These are phyloP conservation scores for Empidonax alnorum DNA, from an alignment of 2,113 vertebrate species.

Conservation along the genomic window DNA sequence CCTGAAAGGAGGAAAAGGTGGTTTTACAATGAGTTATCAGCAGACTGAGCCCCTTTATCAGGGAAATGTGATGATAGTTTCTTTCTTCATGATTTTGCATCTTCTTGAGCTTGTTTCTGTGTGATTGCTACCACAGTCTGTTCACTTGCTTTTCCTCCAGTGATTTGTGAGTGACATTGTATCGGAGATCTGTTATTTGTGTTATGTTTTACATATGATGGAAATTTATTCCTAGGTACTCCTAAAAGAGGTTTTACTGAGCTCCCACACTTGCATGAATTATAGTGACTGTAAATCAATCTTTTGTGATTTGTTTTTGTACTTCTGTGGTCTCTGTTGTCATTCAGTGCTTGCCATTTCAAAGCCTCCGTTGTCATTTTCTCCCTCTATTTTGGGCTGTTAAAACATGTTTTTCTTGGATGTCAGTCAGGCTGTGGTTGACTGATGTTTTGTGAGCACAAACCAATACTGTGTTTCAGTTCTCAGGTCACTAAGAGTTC, in stretches of 20 bases:
- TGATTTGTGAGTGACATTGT: not conserved
- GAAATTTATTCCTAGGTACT: not conserved
- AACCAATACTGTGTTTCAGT: not conserved
- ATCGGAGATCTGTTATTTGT: not conserved
- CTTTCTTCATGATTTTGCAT: not conserved
- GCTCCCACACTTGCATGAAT: not conserved
- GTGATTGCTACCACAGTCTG: not conserved
- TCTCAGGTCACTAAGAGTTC: not conserved
- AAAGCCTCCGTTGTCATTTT: not conserved
- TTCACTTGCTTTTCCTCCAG: not conserved
- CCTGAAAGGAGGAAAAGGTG: not conserved
- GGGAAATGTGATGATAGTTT: not conserved
- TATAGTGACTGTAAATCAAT: not conserved
- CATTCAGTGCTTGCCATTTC: not conserved
- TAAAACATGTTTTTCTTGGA: not conserved
- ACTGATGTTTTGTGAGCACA: not conserved
- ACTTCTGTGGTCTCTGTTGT: not conserved
- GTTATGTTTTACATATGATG: not conserved
- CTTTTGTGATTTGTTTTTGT: not conserved
- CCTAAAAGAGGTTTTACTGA: not conserved
- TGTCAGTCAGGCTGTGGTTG: not conserved
- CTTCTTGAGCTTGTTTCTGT: not conserved
- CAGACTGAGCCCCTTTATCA: not conserved
- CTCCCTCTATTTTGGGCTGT: not conserved
- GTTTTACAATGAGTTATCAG: not conserved